A percentile compares a stretch with the other conserved stretches of the same genome.
These are phyloP conservation scores for Schmidtea mediterranea DNA, from an alignment of 1,140 invertebrate species.

Conservation along the genomic window DNA sequence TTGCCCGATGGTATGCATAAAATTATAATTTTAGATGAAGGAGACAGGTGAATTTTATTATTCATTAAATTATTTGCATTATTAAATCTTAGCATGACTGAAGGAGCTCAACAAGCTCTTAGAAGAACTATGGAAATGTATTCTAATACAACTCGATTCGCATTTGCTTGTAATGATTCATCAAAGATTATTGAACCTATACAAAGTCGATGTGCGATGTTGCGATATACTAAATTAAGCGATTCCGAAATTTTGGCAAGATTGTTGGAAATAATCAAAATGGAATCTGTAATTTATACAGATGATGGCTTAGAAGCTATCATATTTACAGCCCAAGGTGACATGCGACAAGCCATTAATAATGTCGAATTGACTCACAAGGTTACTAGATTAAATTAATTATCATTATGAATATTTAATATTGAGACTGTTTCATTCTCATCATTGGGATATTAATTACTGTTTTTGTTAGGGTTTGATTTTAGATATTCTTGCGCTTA, in stretches of 20 bases:
- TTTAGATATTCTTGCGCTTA: too few relatives aligned
- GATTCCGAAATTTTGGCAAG: constrained; percentile 59
- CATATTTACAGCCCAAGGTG: constrained; percentile 88
- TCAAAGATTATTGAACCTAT: constrained; percentile 98
- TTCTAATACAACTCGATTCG: constrained; percentile 82
- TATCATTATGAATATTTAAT: too few relatives aligned
- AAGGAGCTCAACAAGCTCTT: constrained; percentile 81
- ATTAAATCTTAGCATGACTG: constrained; percentile 55
- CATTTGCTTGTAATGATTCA: constrained; percentile 85
- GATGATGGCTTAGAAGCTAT: constrained; percentile 84
- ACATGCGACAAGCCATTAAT: constrained; percentile 82
- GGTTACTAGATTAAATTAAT: too few relatives aligned
- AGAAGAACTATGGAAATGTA: constrained; percentile 94
- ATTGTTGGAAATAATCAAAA: constrained; percentile 42
- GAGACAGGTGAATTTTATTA: constrained; percentile 42
- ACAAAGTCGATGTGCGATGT: constrained; percentile 82
- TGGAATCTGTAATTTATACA: constrained; percentile 50
- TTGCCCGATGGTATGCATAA: constrained; percentile 53
- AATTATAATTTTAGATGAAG: constrained; percentile 92
- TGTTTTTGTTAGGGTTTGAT: too few relatives aligned
- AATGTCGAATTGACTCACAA: constrained; percentile 68
- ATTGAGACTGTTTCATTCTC: too few relatives aligned
- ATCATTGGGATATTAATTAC: too few relatives aligned
- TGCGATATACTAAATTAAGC: constrained; percentile 64
- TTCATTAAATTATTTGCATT: constrained; percentile 13